phyloP scores from a whole-genome alignment of 2,888 invertebrate species.

The Camptogramma bilineatum region DNA sequence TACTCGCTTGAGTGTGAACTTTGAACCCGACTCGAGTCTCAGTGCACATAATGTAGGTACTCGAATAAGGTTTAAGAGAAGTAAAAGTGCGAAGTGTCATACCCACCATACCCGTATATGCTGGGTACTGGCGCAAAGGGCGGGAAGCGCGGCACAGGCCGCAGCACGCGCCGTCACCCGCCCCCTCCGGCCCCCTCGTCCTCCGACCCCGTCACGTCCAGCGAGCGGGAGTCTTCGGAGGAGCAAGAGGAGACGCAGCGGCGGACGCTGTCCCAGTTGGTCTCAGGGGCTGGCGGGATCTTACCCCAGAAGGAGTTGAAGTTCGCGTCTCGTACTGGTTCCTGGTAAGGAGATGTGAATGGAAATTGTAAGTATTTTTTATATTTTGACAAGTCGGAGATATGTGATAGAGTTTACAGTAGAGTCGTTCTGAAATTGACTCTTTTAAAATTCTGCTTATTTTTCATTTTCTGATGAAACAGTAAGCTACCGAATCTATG shows the following conservation, averaged over 20 bases:
- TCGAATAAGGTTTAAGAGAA: conserved; percentile 64
- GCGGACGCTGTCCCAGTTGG: conserved; percentile 70
- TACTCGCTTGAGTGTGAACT: too few relatives aligned
- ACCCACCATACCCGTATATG: conserved; percentile 64
- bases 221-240: conserved; percentile 79
- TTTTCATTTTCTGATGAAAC: too few relatives aligned
- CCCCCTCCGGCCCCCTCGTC: conserved; percentile 73
- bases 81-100: conserved; percentile 68
- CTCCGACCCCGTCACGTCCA: conserved; percentile 83
- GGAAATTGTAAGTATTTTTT: background rate
- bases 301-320: conserved; percentile 82
- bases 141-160: conserved; percentile 83
- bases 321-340: conserved; percentile 70
- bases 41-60: too few relatives aligned
- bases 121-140: conserved; percentile 58
- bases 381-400: background rate
- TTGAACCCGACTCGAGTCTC: too few relatives aligned
- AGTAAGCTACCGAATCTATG: too few relatives aligned
- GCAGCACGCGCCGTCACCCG: conserved; percentile 80
- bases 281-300: conserved; percentile 67
- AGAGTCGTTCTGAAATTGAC: too few relatives aligned
- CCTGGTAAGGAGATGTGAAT: conserved; percentile 52
- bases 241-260: conserved; percentile 74
- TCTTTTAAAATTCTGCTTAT: too few relatives aligned
- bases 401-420: too few relatives aligned